Conservation (phyloP, 2,888 invertebrate species). For the Nomada goodeniana region DNA sequence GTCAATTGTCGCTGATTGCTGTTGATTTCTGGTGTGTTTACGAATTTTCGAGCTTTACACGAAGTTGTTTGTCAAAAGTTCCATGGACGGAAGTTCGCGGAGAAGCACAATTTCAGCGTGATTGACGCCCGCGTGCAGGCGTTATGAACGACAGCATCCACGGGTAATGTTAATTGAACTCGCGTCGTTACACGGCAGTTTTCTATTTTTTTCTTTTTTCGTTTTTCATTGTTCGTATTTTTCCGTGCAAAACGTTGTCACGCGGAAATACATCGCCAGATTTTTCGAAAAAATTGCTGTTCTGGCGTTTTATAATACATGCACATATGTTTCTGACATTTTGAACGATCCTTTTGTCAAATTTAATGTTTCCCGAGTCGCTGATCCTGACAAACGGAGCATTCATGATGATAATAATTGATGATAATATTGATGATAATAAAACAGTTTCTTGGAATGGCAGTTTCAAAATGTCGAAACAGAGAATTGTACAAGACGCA, state of each 20-base stretch:
- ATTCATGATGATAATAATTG: no score
- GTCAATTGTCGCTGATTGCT: background rate
- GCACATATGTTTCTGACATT: background rate
- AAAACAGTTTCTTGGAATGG: no score
- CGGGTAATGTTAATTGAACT: constrained; percentile 66
- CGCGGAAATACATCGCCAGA: constrained; percentile 9
- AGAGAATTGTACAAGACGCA: no score
- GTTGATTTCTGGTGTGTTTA: background rate
- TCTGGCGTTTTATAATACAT: background rate
- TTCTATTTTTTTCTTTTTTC: constrained; percentile 4
- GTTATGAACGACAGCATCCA: constrained; percentile 27
- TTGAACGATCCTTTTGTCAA: background rate
- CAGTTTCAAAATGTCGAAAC: no score
- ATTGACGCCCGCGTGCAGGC: constrained; percentile 31
- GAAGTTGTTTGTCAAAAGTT: constrained; percentile 24
- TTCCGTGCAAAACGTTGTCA: constrained; percentile 27
- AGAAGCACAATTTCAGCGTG: constrained; percentile 23
- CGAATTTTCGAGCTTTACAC: constrained; percentile 21
- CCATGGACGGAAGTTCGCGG: background rate
- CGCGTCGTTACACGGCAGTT: constrained; percentile 30
- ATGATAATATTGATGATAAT: no score
- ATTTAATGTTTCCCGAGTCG: no score
- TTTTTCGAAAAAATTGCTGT: constrained; percentile 12
- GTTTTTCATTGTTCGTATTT: background rate
- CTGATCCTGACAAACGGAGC: no score